These are phyloP conservation scores for Leucopsar rothschildi DNA, from an alignment of 2,113 vertebrate genomes.

Conservation along the genomic window DNA sequence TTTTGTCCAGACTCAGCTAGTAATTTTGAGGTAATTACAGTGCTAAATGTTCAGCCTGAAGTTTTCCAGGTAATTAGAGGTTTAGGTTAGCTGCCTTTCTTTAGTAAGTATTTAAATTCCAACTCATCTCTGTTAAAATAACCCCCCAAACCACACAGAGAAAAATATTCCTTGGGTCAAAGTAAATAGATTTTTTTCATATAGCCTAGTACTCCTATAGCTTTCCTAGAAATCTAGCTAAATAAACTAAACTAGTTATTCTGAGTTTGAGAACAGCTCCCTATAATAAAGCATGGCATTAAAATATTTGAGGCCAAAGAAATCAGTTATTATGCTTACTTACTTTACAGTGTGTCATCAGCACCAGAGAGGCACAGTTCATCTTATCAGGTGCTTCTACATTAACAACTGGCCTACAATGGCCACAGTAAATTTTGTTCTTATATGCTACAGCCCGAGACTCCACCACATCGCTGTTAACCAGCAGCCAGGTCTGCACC, in stretches of 20 bases:
- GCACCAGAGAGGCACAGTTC: not conserved
- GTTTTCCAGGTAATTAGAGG: conserved; percentile 33
- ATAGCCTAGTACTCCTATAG: not conserved
- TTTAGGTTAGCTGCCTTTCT: conserved; percentile 5
- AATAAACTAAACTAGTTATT: not conserved
- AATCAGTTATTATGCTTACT: not conserved
- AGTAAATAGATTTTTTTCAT: not conserved
- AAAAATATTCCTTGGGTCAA: not conserved
- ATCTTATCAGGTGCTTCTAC: not conserved
- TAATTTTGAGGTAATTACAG: conserved; percentile 42
- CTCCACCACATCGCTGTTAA: not conserved
- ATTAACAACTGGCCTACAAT: not conserved
- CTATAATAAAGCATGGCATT: not conserved
- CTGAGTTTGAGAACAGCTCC: not conserved
- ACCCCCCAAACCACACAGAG: not conserved
- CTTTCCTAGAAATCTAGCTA: not conserved
- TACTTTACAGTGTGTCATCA: not conserved
- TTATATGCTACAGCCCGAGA: not conserved
- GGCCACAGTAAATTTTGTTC: not conserved
- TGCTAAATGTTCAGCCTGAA: not conserved
- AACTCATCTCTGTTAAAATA: not conserved
- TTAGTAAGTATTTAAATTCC: not conserved
- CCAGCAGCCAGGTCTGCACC: not conserved
- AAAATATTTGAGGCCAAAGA: not conserved
- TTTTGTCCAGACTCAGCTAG: conserved; percentile 16